A percentile compares a stretch with the other conserved stretches of the same genome.
Evolutionary conservation across 1,140 invertebrate species (phyloP).

Genomic region (Listronotus bonariensis): DNA sequence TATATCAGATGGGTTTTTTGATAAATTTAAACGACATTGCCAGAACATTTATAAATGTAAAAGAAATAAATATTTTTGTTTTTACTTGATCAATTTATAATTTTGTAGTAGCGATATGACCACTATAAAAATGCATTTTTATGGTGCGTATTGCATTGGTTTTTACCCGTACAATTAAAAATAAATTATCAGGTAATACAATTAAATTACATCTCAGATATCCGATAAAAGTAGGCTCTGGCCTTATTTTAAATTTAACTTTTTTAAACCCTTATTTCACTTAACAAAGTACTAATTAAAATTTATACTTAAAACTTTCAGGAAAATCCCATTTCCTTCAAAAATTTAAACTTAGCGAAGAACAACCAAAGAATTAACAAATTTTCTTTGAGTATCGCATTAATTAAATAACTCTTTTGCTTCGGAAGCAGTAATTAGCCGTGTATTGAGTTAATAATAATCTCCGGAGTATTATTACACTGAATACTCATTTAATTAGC

Average conservation of each 20-base stretch:
- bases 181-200: too few species aligned
- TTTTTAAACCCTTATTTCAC: neutral
- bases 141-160: too few species aligned
- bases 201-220: too few species aligned
- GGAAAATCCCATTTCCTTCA: conserved; percentile 1
- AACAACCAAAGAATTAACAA: conserved; percentile 9
- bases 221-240: too few species aligned
- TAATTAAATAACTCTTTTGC: conserved; percentile 49
- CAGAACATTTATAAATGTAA: too few species aligned
- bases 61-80: too few species aligned
- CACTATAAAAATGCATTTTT: too few species aligned
- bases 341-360: conserved; percentile 1
- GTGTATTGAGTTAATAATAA: conserved; percentile 56
- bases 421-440: conserved; percentile 52
- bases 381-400: conserved; percentile 41
- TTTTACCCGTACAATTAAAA: too few species aligned
- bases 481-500: conserved; percentile 58
- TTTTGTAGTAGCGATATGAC: too few species aligned
- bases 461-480: conserved; percentile 56
- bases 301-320: neutral
- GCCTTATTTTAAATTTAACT: neutral
- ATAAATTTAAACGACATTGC: too few species aligned
- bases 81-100: too few species aligned
- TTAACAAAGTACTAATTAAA: neutral
- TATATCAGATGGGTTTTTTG: too few species aligned